These are phyloP conservation scores for Limnothrissa miodon DNA, from an alignment of 2,113 vertebrate species.

Conservation along the genomic window DNA sequence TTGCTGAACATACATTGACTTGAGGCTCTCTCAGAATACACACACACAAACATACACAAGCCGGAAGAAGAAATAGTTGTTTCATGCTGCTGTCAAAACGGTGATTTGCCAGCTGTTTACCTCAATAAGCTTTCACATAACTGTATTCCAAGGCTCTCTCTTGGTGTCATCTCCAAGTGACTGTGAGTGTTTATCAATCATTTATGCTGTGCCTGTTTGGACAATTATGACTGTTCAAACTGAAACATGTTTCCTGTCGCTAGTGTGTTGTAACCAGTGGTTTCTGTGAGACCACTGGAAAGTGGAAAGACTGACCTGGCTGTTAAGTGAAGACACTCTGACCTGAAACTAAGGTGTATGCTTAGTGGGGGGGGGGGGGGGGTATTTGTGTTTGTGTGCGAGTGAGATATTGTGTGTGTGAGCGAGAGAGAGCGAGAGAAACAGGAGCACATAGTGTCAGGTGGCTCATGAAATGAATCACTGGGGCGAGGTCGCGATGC, in stretches of 20 bases:
- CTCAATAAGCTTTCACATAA: conserved; percentile 22
- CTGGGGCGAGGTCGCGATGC: conserved; percentile 59
- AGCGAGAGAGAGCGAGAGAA: conserved; percentile 32
- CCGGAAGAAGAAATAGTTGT: neutral
- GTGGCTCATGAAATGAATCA: conserved; percentile 63
- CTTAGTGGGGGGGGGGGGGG: conserved; percentile 10
- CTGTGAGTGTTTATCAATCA: neutral
- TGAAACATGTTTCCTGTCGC: neutral
- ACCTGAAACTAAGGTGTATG: conserved; percentile 63
- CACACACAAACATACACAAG: neutral
- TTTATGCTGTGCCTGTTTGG: neutral
- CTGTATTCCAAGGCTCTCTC: neutral
- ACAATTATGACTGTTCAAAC: neutral
- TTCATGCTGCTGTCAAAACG: neutral
- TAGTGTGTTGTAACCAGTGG: neutral
- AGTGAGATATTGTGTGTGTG: conserved; percentile 23
- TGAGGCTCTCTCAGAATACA: neutral
- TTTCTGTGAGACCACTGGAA: conserved; percentile 39
- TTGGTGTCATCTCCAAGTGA: neutral
- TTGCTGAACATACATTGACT: neutral
- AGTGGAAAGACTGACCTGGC: conserved; percentile 22
- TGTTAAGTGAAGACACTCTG: conserved; percentile 56
- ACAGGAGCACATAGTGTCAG: conserved; percentile 49
- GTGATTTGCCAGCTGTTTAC: neutral
- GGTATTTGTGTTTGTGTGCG: conserved; percentile 40